These are phyloP conservation scores for Pseudorhombus dupliciocellatus DNA, from an alignment of 2,113 vertebrate species.

Conservation along the genomic window DNA sequence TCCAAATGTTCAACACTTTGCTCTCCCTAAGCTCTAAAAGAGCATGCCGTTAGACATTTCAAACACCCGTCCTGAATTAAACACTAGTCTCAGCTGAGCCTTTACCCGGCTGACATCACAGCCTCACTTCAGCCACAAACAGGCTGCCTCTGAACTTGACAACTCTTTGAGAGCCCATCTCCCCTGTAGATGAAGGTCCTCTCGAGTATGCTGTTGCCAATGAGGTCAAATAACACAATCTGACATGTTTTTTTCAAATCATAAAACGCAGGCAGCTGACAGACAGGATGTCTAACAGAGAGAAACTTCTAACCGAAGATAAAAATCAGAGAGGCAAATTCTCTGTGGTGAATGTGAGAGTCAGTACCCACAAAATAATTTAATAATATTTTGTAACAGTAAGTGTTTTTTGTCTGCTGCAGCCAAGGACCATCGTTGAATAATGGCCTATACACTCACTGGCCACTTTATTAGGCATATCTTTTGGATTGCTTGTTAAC, in stretches of 20 bases:
- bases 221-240: background rate
- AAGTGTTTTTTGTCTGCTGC: too few relatives aligned
- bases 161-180: constrained; percentile 14
- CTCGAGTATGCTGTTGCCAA: background rate
- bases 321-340: background rate
- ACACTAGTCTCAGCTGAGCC: background rate
- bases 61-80: constrained; percentile 22
- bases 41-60: constrained; percentile 3
- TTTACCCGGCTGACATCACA: constrained; percentile 20
- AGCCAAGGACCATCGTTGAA: too few relatives aligned
- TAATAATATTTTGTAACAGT: too few relatives aligned
- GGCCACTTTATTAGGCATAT: too few relatives aligned
- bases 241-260: background rate
- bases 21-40: background rate
- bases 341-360: too few relatives aligned
- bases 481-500: too few relatives aligned
- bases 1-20: constrained; percentile 17
- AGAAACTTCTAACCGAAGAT: background rate
- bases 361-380: too few relatives aligned
- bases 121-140: background rate
- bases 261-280: background rate
- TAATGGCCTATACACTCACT: too few relatives aligned
- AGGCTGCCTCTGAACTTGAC: constrained; percentile 9
- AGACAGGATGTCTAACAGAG: background rate
- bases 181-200: constrained; percentile 7